Percentiles rank a stretch among this genome's conserved stretches.
Conservation (phyloP, 1,140 invertebrate genomes). For the Atopsyche davidsoni region DNA sequence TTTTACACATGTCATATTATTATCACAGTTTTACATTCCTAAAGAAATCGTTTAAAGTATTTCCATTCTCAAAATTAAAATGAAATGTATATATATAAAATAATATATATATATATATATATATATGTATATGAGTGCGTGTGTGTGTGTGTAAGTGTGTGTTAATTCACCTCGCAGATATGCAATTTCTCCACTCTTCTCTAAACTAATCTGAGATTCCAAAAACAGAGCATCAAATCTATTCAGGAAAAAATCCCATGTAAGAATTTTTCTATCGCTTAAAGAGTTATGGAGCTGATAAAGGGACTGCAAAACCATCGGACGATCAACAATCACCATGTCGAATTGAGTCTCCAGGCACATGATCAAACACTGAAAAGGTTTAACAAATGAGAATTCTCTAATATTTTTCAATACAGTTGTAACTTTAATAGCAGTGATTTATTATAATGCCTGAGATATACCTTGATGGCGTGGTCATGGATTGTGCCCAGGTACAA, state of each 20-base stretch:
- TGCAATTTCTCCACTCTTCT: slow-evolving; percentile 73
- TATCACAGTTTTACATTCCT: too few relatives aligned
- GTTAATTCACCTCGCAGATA: slow-evolving; percentile 75
- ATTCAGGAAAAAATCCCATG: slow-evolving; percentile 98
- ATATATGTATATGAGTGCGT: background rate
- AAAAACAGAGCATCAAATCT: slow-evolving; percentile 93
- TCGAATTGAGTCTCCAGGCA: slow-evolving; percentile 91
- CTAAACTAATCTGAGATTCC: slow-evolving; percentile 87
- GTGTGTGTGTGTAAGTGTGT: too few relatives aligned
- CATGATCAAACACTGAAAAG: slow-evolving; percentile 70
- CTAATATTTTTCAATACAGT: background rate
- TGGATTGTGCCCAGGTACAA: slow-evolving; percentile 92
- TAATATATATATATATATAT: background rate
- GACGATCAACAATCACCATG: slow-evolving; percentile 90
- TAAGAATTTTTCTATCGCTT: slow-evolving; percentile 81
- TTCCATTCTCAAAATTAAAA: background rate
- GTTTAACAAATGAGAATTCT: too few relatives aligned
- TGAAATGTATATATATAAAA: background rate
- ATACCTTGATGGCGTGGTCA: slow-evolving; percentile 72
- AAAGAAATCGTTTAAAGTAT: too few relatives aligned
- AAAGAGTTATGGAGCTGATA: slow-evolving; percentile 92
- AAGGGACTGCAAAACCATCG: slow-evolving; percentile 94
- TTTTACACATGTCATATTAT: too few relatives aligned
- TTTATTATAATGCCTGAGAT: too few relatives aligned
- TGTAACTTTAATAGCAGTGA: background rate